Evolutionary conservation across 1,140 invertebrate genomes (phyloP).

Genomic region (Drosophila pseudoananassae): DNA sequence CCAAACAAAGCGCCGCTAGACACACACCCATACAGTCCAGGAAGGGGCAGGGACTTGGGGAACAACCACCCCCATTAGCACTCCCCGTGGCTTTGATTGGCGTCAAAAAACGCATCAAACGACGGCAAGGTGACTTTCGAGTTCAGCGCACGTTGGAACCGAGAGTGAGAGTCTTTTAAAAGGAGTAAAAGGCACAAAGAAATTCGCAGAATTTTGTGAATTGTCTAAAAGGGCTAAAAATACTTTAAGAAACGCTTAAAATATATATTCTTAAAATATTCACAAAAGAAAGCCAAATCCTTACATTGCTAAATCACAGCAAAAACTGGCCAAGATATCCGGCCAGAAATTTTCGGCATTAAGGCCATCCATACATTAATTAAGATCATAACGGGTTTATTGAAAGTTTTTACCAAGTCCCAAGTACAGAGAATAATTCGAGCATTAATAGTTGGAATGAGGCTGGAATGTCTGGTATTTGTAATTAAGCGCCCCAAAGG

Average conservation of each 20-base stretch:
- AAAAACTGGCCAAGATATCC: slow-evolving; percentile 11
- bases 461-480: slow-evolving; percentile 44
- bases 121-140: slow-evolving; percentile 69
- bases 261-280: too few relatives aligned
- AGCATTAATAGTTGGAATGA: slow-evolving; percentile 31
- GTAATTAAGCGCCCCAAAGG: slow-evolving; percentile 53
- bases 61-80: slow-evolving; percentile 12
- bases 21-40: background rate
- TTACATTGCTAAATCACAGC: slow-evolving; percentile 5
- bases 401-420: slow-evolving; percentile 26
- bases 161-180: background rate
- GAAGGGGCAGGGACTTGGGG: background rate
- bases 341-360: slow-evolving; percentile 11
- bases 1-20: slow-evolving; percentile 62
- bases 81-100: slow-evolving; percentile 64
- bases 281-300: too few relatives aligned
- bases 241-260: too few relatives aligned
- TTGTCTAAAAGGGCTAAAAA: background rate
- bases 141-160: slow-evolving; percentile 46
- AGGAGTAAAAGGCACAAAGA: background rate
- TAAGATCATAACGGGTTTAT: slow-evolving; percentile 44
- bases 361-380: slow-evolving; percentile 35
- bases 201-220: background rate
- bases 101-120: slow-evolving; percentile 77
- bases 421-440: slow-evolving; percentile 24